Conservation (phyloP, 2,888 invertebrate genomes). For the Acanthosepion lycidas region DNA sequence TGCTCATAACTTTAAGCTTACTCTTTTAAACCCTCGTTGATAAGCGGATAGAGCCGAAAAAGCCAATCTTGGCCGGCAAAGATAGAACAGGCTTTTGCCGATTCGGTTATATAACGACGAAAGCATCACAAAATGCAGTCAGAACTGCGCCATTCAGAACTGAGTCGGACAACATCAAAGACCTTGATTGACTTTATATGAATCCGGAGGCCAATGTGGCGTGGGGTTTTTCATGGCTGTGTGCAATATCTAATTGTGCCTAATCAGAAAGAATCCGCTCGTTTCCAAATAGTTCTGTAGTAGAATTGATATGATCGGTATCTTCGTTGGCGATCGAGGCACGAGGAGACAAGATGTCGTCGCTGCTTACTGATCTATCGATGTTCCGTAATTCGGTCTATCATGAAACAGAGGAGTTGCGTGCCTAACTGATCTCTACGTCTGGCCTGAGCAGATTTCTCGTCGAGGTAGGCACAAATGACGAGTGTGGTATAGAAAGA, state of each 20-base stretch:
- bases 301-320: background rate
- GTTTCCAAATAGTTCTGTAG: background rate
- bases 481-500: background rate
- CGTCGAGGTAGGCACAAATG: background rate
- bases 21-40: background rate
- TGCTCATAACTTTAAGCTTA: too few relatives aligned
- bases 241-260: background rate
- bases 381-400: background rate
- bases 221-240: background rate
- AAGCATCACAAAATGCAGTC: background rate
- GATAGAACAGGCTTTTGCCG: background rate
- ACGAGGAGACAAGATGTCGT: constrained; percentile 17
- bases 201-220: background rate
- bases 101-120: background rate
- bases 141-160: background rate
- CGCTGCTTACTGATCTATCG: background rate
- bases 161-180: background rate
- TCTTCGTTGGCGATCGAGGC: background rate
- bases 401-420: background rate
- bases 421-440: background rate
- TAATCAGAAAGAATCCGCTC: background rate
- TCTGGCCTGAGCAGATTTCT: background rate
- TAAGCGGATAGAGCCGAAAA: background rate
- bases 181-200: background rate
- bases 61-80: background rate